Evolutionary conservation across 2,113 vertebrate species (phyloP).

Genomic region (Nothocercus julius): DNA sequence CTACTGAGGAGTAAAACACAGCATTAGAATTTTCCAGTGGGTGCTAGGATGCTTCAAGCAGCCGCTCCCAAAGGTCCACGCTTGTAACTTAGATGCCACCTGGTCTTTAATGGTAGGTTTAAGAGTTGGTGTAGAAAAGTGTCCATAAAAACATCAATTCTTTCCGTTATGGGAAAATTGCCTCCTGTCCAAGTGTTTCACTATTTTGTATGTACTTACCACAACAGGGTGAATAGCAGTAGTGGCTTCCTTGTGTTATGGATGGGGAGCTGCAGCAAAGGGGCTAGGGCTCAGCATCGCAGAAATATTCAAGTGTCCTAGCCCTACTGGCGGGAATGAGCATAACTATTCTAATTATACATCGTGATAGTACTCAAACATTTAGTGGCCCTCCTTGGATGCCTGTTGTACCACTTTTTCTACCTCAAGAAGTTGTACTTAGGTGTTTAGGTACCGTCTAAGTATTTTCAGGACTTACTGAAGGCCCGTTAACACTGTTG

Average conservation of each 20-base stretch:
- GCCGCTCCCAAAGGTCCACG: background rate
- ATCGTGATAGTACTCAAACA: accelerated
- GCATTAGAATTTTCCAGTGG: background rate
- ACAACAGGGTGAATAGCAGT: background rate
- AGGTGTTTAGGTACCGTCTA: background rate
- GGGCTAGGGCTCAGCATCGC: background rate
- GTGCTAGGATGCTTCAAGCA: background rate
- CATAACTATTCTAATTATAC: background rate
- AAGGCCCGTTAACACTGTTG: background rate
- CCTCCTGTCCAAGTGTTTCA: background rate
- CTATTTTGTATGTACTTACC: background rate
- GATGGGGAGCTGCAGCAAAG: background rate
- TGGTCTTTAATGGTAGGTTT: background rate
- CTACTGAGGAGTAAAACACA: background rate
- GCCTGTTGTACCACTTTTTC: background rate
- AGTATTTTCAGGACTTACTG: background rate
- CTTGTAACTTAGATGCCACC: background rate
- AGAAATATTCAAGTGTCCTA: background rate
- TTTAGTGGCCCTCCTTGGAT: background rate
- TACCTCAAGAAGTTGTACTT: background rate
- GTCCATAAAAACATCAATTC: background rate
- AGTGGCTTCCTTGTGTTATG: background rate
- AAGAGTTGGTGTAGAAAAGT: background rate
- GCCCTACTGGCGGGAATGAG: background rate
- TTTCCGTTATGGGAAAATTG: background rate